Base-by-base conservation (phyloP, 1,140 invertebrate genomes). In the Lordiphosa stackelbergi region DNA sequence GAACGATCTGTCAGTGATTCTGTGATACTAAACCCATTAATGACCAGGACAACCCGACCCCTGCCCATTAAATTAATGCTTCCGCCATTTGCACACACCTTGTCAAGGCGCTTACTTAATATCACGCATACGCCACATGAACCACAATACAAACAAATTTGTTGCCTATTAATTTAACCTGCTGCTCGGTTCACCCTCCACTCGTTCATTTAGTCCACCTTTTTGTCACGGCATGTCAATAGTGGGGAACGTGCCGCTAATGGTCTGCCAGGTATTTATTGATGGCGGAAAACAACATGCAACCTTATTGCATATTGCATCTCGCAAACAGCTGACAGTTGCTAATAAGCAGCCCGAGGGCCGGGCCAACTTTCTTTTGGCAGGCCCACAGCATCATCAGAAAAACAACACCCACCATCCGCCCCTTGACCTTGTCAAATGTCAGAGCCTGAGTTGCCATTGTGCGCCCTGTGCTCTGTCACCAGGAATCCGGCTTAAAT, bases 371-470 rank as follows among this genome's bases (percentile, higher is more conserved):
- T 53, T 35, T 52, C 58, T 62, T 61, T 63, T 63, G 57, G 13
- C 37, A 45, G 4, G 28, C 28, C 8, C 7, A 31, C 28, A 31
- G 28, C 28, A 31, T 31, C 28, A 28, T 1, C 24, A 28, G 3
- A 22, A 35, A 35, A 36, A 36, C 16, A 46, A 54, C 35, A 66
- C 16, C 41, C 52, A 49, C 45, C 45, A 40, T 45, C 36, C 64
- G 47, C 54, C 55, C 53, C 45, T 51, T 75, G 77, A 81, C 75
- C 75, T 81, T 81, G 75, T 55, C 59, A 62, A 74, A 81, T 81
- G 75, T 81, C 75, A 81, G 40, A 58, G 68, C 48, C 40, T 55
- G 53, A 59, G 54, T 28, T 7, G n/a, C 48, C 37, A 47, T 59
- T 68, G 58, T 61, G 58, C 16, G 22, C 51, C 38, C 38, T 45